Percentiles rank a stretch among this genome's conserved stretches.
These are phyloP conservation scores for Mycteria americana DNA, from an alignment of 2,797 vertebrate species.

Conservation along the genomic window DNA sequence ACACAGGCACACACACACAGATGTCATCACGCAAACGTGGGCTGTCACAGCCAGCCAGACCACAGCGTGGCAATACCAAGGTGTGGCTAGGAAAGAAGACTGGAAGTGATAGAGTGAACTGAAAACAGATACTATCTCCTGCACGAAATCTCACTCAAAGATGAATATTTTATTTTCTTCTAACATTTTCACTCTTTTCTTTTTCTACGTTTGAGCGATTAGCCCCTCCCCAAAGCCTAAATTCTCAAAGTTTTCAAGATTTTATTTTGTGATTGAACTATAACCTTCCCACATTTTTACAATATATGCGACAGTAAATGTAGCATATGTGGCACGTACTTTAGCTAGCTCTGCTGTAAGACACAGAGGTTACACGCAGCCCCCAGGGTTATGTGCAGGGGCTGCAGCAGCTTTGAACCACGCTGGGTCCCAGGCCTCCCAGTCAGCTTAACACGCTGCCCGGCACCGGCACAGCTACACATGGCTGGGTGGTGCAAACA, in stretches of 20 bases:
- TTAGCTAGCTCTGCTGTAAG: not conserved
- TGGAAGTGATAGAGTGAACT: not conserved
- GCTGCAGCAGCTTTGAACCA: not conserved
- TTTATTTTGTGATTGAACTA: not conserved
- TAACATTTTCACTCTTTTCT: not conserved
- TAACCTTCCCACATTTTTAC: not conserved
- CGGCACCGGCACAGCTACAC: too few species aligned
- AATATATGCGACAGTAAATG: rapidly evolving
- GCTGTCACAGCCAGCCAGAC: not conserved
- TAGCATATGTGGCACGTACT: rapidly evolving
- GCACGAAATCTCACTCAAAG: not conserved
- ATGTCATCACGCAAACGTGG: not conserved
- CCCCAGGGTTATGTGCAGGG: too few species aligned
- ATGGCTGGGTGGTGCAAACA: rapidly evolving
- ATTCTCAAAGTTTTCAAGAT: not conserved
- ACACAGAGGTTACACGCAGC: too few species aligned
- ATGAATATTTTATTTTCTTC: not conserved
- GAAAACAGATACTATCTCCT: not conserved
- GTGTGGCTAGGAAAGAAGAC: not conserved
- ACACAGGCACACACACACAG: too few species aligned
- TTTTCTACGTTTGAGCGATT: not conserved
- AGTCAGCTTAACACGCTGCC: not conserved
- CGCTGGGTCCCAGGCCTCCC: not conserved
- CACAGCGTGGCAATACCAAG: rapidly evolving
- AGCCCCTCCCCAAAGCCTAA: too few species aligned